These are phyloP conservation scores for Nerophis lumbriciformis DNA, from an alignment of 2,113 vertebrate genomes.

Conservation along the genomic window DNA sequence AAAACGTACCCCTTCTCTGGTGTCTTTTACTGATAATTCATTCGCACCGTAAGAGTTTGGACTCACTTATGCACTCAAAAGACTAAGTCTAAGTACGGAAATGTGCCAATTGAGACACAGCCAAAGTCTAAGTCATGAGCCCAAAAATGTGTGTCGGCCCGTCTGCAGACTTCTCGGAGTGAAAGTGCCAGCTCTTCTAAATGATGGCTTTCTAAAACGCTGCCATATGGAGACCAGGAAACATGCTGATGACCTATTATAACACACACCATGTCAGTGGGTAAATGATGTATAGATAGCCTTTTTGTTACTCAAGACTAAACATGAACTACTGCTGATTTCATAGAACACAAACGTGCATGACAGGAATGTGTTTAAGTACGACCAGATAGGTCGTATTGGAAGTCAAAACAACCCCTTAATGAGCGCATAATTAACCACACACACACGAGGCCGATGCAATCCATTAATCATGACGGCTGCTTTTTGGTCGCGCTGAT, in stretches of 20 bases:
- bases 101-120: background rate
- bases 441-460: slow-evolving; percentile 38
- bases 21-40: too few relatives aligned
- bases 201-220: slow-evolving; percentile 12
- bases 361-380: slow-evolving; percentile 11
- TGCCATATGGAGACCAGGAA: slow-evolving; percentile 27
- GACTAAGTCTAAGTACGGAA: too few relatives aligned
- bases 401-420: slow-evolving; percentile 39
- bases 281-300: slow-evolving; percentile 12
- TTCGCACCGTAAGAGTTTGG: too few relatives aligned
- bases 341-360: background rate
- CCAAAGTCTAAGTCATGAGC: background rate
- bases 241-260: slow-evolving; percentile 9
- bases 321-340: background rate
- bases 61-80: background rate
- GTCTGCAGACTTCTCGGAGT: slow-evolving; percentile 4
- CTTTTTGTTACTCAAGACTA: slow-evolving; percentile 4
- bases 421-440: slow-evolving; percentile 48
- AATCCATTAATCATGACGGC: slow-evolving; percentile 47
- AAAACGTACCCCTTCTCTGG: too few relatives aligned
- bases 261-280: background rate
- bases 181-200: slow-evolving; percentile 20
- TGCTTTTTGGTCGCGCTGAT: slow-evolving; percentile 3
- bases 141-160: slow-evolving; percentile 3
- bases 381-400: slow-evolving; percentile 12